Evolutionary conservation across 2,113 vertebrate species (phyloP).

Genomic region (Daphoenositta chrysoptera): DNA sequence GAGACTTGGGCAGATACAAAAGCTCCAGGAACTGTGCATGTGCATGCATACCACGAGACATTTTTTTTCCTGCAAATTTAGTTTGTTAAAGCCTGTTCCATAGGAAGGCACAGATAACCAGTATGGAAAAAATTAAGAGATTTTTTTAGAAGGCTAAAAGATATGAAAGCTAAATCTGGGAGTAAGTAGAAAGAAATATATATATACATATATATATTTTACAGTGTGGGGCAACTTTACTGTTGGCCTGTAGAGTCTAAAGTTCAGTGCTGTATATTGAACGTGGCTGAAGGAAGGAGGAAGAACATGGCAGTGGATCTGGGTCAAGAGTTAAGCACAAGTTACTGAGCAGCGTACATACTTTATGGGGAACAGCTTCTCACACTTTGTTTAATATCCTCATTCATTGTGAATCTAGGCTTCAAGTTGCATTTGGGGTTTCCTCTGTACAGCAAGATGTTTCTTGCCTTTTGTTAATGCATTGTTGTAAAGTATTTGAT

Average conservation of each 20-base stretch:
- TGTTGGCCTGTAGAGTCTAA: constrained; percentile 60
- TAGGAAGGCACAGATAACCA: constrained; percentile 77
- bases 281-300: constrained; percentile 60
- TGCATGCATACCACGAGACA: constrained; percentile 94
- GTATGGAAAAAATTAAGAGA: constrained; percentile 62
- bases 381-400: constrained; percentile 82
- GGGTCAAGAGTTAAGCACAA: constrained; percentile 79
- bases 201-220: constrained; percentile 58
- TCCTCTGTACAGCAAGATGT: constrained; percentile 83
- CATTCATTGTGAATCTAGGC: constrained; percentile 85
- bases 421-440: constrained; percentile 85
- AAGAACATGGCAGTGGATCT: constrained; percentile 51
- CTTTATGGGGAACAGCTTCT: constrained; percentile 84
- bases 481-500: constrained; percentile 98
- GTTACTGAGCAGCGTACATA: constrained; percentile 76
- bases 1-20: constrained; percentile 65
- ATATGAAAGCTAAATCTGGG: constrained; percentile 55
- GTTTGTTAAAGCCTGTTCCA: constrained; percentile 85
- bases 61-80: constrained; percentile 82
- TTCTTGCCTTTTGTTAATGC: constrained; percentile 95
- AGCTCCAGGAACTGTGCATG: constrained; percentile 88
- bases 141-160: constrained; percentile 69
- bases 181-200: constrained; percentile 69
- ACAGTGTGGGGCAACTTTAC: constrained; percentile 39
- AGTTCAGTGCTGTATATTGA: constrained; percentile 62